A percentile compares a stretch with the other conserved stretches of the same genome.
phyloP scores from a whole-genome alignment of 2,888 invertebrate genomes.

The Agrochola lota region DNA sequence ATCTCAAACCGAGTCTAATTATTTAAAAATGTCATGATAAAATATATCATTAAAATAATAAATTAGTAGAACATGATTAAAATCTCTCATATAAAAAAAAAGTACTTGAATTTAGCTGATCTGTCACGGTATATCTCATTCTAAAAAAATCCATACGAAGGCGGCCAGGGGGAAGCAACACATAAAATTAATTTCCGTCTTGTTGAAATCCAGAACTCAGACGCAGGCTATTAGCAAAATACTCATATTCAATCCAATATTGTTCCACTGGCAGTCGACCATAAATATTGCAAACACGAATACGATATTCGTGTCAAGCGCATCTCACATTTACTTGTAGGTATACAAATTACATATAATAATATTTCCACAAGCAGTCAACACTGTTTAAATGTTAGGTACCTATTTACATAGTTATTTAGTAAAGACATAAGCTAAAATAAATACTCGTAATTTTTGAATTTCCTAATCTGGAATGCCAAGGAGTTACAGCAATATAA shows the following conservation, averaged over 20 bases:
- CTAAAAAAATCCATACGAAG: too few relatives aligned
- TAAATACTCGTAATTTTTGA: not conserved
- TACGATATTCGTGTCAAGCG: slow-evolving; percentile 25
- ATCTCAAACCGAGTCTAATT: too few relatives aligned
- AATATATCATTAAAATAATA: too few relatives aligned
- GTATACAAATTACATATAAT: slow-evolving; percentile 15
- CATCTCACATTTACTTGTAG: slow-evolving; percentile 1
- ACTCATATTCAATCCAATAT: not conserved
- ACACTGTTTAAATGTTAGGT: slow-evolving; percentile 4
- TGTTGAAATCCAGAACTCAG: too few relatives aligned
- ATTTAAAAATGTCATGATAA: too few relatives aligned
- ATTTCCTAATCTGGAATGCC: not conserved
- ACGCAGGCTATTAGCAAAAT: too few relatives aligned
- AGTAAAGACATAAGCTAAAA: slow-evolving; percentile 5
- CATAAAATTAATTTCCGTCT: too few relatives aligned
- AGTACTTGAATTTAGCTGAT: too few relatives aligned
- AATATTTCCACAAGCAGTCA: slow-evolving; percentile 1
- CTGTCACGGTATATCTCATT: too few relatives aligned
- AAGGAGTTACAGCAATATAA: not conserved
- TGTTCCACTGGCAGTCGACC: not conserved
- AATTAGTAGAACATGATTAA: too few relatives aligned
- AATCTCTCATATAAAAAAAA: too few relatives aligned
- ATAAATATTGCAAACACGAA: not conserved
- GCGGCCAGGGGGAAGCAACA: too few relatives aligned
- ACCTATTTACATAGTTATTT: not conserved